Evolutionary conservation across 1,140 invertebrate genomes (phyloP), one percentile per base, ranked within the genome.

Genomic region (Macrobrachium nipponense): DNA sequence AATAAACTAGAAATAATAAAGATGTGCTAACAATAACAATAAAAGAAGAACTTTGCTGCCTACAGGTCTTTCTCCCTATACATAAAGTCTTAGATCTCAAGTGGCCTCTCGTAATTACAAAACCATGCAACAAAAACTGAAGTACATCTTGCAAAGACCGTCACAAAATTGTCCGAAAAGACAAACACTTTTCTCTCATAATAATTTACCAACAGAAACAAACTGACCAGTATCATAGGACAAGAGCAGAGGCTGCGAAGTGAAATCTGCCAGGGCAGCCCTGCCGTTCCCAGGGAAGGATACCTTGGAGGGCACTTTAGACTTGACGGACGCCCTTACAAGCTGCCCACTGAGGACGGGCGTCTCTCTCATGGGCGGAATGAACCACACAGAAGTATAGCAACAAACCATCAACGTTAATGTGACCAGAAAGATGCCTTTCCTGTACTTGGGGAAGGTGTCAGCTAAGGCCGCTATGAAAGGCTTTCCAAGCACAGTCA

Each of bases 401-500:
- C 62, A 15, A 80, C 78, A 64, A 80, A 80, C 44, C 82, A 84
- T 60, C 59, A 62, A 10, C 66, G 61, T 18, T 58, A 73, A 15
- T 23, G 82, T 76, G 68, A 76, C 58, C 62, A 58, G 17, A 70
- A 84, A 84, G 58, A 84, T 84, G 36, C 64, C 20, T 20, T 36
- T 70, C 43, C 82, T 44, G 61, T 61, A 75, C 15, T 60, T 23
- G 11, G 82, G 82, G 70, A 84, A 84, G 44, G 70, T 51, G 75
- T 84, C 82, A 23, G 82, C 82, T 11, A 84, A 43, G 70, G 76
- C 64, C 27, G 82, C 73, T 20, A 84, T 58, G 36, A 84, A 17
- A 17, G 82, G 82, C 64, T 84, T 84, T 6, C 51, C 68, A 51
- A 84, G 64, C 43, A 84, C 70, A 36, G 72, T 73, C 8, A 51